Conservation (phyloP, 2,113 vertebrate species). For the Prunella himalayana region DNA sequence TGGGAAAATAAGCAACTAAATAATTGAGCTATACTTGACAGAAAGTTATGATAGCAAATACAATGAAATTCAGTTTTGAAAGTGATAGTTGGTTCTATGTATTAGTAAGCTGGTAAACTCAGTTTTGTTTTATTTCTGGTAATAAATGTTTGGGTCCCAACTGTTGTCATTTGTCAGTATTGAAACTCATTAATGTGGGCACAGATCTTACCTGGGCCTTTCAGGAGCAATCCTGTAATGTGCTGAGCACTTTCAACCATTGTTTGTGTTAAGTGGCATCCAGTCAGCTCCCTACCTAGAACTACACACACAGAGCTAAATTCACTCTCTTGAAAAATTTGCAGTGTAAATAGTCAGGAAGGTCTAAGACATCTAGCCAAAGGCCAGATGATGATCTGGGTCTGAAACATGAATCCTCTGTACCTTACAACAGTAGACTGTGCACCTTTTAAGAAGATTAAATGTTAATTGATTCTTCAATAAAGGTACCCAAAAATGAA, state of each 20-base stretch:
- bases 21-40: background rate
- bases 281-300: background rate
- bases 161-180: background rate
- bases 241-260: background rate
- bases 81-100: background rate
- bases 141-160: background rate
- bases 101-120: background rate
- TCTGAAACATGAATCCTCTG: background rate
- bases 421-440: fast-evolving
- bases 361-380: background rate
- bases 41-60: background rate
- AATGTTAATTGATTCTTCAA: background rate
- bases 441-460: background rate
- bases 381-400: background rate
- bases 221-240: fast-evolving
- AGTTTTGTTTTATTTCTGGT: background rate
- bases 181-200: background rate
- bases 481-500: background rate
- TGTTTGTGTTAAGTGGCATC: background rate
- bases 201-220: background rate
- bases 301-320: background rate
- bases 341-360: background rate
- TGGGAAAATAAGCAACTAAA: background rate
- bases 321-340: background rate
- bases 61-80: background rate